Evolutionary conservation across 2,888 invertebrate genomes (phyloP).

Genomic region (Galerucella nymphaeae): DNA sequence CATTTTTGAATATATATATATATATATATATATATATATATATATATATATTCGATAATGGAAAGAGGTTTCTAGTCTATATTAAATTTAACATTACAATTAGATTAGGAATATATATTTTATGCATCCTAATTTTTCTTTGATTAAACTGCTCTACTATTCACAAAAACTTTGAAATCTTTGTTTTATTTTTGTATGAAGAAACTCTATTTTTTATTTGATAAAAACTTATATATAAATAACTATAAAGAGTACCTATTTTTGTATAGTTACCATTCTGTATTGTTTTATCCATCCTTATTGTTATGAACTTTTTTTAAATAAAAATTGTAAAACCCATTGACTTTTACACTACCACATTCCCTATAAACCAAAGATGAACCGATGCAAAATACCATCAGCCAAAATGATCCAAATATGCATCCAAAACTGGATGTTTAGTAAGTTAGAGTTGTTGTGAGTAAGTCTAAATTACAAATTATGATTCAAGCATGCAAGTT

Average conservation of each 20-base stretch:
- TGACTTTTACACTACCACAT: no score
- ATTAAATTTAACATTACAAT: neutral
- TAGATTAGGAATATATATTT: neutral
- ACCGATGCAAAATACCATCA: no score
- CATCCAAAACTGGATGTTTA: no score
- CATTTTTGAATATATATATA: neutral
- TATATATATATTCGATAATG: neutral
- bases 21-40: no score
- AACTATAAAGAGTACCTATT: slow-evolving; percentile 14
- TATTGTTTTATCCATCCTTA: slow-evolving; percentile 8
- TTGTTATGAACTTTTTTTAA: neutral
- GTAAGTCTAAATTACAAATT: no score
- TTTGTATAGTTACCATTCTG: slow-evolving; percentile 23
- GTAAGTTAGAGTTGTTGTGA: no score
- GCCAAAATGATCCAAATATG: no score
- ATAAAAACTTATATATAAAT: no score
- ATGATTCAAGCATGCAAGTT: no score
- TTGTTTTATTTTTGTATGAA: neutral
- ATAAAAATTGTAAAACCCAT: no score
- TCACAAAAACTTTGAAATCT: neutral
- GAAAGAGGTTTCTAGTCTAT: neutral
- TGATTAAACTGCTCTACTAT: neutral
- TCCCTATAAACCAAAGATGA: no score
- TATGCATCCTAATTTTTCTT: neutral
- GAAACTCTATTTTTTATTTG: neutral